Conservation (phyloP, 1,140 invertebrate genomes). For the Stegodyphus dumicola region DNA sequence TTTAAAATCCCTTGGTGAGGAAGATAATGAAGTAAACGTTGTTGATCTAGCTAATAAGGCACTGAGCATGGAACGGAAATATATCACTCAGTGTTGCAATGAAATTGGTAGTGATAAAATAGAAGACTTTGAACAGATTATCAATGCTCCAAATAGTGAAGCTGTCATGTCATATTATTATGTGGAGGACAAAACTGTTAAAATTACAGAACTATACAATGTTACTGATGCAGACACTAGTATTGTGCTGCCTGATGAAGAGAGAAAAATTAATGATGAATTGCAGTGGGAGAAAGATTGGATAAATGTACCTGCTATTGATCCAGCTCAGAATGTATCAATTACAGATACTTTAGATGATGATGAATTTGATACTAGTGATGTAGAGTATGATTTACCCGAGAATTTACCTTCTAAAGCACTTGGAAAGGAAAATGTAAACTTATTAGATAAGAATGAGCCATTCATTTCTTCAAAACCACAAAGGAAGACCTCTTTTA, state of each 20-base stretch:
- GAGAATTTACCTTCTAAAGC: neutral
- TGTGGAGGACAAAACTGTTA: constrained; percentile 81
- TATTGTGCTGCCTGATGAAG: constrained; percentile 46
- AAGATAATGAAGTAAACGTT: constrained; percentile 60
- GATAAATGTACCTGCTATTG: neutral
- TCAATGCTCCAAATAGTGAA: constrained; percentile 87
- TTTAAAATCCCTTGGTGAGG: constrained; percentile 53
- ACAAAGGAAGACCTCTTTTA: constrained; percentile 24
- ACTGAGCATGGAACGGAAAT: constrained; percentile 58
- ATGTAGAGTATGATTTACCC: constrained; percentile 24
- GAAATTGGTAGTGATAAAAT: constrained; percentile 68
- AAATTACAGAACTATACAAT: constrained; percentile 89
- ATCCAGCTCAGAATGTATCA: neutral
- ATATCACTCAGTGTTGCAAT: constrained; percentile 53
- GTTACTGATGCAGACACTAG: constrained; percentile 76
- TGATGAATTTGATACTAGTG: constrained; percentile 36
- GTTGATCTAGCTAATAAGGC: constrained; percentile 64
- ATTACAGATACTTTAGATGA: constrained; percentile 45
- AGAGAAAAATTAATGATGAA: constrained; percentile 31
- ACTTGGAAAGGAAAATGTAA: neutral
- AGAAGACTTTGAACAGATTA: constrained; percentile 87
- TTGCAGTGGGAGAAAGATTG: constrained; percentile 60
- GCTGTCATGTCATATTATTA: constrained; percentile 88
- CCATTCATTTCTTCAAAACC: neutral
- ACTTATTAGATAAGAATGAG: neutral